Evolutionary conservation across 2,797 vertebrate species (phyloP).

Genomic region (Tachyglossus aculeatus): DNA sequence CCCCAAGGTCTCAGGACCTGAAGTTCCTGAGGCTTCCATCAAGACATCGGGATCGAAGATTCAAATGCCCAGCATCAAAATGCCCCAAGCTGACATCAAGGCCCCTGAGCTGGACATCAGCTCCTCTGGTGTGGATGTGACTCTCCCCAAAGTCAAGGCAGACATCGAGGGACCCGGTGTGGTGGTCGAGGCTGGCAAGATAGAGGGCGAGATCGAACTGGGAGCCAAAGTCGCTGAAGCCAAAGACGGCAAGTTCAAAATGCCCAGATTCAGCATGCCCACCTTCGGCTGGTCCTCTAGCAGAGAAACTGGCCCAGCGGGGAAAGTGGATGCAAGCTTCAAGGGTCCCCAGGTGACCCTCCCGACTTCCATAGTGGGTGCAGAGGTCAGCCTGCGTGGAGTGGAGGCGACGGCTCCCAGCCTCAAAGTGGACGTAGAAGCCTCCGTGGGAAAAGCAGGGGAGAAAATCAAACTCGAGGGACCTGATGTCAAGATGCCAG

Average conservation of each 20-base stretch:
- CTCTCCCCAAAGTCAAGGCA: fast-evolving
- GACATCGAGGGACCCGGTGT: fast-evolving
- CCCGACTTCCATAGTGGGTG: not conserved
- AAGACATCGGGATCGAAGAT: not conserved
- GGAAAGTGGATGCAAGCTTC: constrained; percentile 18
- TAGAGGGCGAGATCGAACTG: not conserved
- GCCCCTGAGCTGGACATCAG: fast-evolving
- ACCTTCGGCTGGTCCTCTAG: constrained; percentile 13
- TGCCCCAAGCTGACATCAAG: fast-evolving
- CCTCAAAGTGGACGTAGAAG: not conserved
- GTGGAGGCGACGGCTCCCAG: not conserved
- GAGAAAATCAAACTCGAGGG: too few relatives aligned
- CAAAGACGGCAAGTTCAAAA: constrained; percentile 69
- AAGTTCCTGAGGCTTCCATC: not conserved
- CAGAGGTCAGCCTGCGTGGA: not conserved
- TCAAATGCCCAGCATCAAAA: not conserved
- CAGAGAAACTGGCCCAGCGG: constrained; percentile 36
- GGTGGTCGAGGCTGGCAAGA: fast-evolving
- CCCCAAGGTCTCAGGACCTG: not conserved
- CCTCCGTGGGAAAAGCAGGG: not conserved
- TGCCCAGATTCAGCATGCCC: constrained; percentile 66
- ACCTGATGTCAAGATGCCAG: not conserved
- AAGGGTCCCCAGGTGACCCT: constrained; percentile 12
- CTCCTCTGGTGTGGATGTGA: fast-evolving
- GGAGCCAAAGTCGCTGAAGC: not conserved